Evolutionary conservation across 2,797 vertebrate species (phyloP), one percentile per base, ranked within the genome.

Genomic region (Gallinago stenura): DNA sequence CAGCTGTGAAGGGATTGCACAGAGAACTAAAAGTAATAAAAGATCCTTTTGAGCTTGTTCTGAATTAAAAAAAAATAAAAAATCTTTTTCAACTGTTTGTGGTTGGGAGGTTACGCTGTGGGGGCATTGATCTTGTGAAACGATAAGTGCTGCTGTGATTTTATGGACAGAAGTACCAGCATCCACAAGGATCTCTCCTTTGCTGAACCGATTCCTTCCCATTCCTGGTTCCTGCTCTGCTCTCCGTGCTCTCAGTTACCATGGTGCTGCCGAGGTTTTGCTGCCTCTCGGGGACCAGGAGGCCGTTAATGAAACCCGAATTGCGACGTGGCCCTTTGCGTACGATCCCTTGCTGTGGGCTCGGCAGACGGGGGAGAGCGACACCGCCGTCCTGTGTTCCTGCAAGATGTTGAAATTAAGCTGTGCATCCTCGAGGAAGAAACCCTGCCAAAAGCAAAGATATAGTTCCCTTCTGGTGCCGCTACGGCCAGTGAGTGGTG

Each of bases 211-310:
- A 20, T 60, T 54, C 20, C 58, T 45, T 30, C 35, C 80, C 2
- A 1, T 24, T 10, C 17, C 17, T 20, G n/a, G 33, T 64, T 53
- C 70, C 87, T 61, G 51, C 94, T 89, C 77, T 84, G 93, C 77
- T 53, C 35, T 41, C 62, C 25, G 58, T 60, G 88, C 93, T 91
- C 10, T 15, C 70, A 35, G 87, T 91, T 97, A 87, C 91, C 37
- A 20, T 91, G 88, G 61, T 81, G 61, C 66, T 51, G 84, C 83
- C 48, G 43, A 82, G 94, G 73, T 9, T 53, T 58, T 50, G 41
- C n/a, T 71, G 53, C 45, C 22, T 46, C 76, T 73, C n/a, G 0
- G 5, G 10, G 61, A 73, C 87, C 75, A 87, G 64, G 58, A 87
- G 78, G 66, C 75, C 9, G 18, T 51, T 79, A 65, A 19, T 60